These are phyloP conservation scores for Alentia gelatinosa DNA, from an alignment of 2,888 invertebrate genomes.

Conservation along the genomic window DNA sequence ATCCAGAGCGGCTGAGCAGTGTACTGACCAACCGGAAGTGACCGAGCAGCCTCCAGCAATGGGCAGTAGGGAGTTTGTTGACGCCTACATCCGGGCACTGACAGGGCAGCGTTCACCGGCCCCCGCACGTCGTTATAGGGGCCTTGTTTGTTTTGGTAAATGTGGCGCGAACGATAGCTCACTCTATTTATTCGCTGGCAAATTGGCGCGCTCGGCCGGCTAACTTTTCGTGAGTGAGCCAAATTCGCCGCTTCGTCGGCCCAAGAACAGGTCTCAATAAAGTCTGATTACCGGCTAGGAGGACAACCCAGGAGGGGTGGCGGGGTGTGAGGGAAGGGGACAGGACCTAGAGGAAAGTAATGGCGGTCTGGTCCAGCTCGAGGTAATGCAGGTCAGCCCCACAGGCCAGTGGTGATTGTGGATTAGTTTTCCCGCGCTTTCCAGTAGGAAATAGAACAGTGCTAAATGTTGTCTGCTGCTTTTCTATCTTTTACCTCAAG, in stretches of 20 bases:
- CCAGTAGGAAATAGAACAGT: too few species aligned
- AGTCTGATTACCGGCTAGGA: slow-evolving; percentile 1
- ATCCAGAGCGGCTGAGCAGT: too few species aligned
- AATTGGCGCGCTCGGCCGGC: background rate
- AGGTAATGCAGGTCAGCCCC: background rate
- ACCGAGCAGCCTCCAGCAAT: background rate
- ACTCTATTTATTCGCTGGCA: background rate
- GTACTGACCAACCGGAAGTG: background rate
- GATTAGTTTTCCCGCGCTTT: too few species aligned
- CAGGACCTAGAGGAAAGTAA: background rate
- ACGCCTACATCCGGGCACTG: background rate
- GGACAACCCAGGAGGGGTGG: background rate
- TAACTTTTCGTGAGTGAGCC: slow-evolving; percentile 3
- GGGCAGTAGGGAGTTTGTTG: background rate
- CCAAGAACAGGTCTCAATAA: background rate
- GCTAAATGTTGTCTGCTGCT: too few species aligned
- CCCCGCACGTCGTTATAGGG: background rate
- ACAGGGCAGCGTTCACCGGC: background rate
- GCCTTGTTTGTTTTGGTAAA: slow-evolving; percentile 7
- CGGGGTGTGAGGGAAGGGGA: background rate
- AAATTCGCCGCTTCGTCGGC: background rate
- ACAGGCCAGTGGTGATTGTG: too few species aligned
- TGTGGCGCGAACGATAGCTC: background rate
- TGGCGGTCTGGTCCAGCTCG: background rate
- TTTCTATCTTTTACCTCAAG: too few species aligned